Evolutionary conservation across 64 coral and sea anemone species (phyloP).

Genomic region (Trachythela sp.): DNA sequence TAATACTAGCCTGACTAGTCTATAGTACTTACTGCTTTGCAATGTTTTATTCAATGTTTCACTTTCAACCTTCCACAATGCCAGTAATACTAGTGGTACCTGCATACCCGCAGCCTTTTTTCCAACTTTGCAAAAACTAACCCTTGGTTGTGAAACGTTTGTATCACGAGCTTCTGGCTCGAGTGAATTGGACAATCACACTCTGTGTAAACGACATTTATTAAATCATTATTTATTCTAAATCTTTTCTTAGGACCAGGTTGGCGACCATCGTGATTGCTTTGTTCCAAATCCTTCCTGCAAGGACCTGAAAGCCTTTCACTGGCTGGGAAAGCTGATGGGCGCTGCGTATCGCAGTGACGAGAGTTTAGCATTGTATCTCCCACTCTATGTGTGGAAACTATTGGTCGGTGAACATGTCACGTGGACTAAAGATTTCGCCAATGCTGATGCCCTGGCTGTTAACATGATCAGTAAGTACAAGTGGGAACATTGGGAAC

Average conservation of each 20-base stretch:
- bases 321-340: conserved; percentile 76
- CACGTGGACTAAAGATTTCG: conserved; percentile 84
- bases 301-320: conserved; percentile 35
- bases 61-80: too few species aligned
- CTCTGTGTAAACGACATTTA: too few species aligned
- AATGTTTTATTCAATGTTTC: too few species aligned
- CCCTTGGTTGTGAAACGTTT: too few species aligned
- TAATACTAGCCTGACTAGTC: too few species aligned
- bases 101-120: too few species aligned
- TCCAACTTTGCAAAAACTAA: too few species aligned
- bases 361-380: conserved; percentile 69
- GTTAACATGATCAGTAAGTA: conserved; percentile 69
- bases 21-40: too few species aligned
- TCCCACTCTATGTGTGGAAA: conserved; percentile 92
- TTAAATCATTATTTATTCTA: too few species aligned
- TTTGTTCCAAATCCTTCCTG: conserved; percentile 81
- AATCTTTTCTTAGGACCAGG: conserved; percentile 46
- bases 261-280: conserved; percentile 75
- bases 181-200: too few species aligned
- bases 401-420: conserved; percentile 91
- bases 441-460: conserved; percentile 65
- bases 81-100: too few species aligned
- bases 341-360: conserved; percentile 87
- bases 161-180: too few species aligned
- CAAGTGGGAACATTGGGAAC: background rate